Base-by-base conservation (phyloP, 1,140 invertebrate genomes). In the Drosophila nigromelanica region DNA sequence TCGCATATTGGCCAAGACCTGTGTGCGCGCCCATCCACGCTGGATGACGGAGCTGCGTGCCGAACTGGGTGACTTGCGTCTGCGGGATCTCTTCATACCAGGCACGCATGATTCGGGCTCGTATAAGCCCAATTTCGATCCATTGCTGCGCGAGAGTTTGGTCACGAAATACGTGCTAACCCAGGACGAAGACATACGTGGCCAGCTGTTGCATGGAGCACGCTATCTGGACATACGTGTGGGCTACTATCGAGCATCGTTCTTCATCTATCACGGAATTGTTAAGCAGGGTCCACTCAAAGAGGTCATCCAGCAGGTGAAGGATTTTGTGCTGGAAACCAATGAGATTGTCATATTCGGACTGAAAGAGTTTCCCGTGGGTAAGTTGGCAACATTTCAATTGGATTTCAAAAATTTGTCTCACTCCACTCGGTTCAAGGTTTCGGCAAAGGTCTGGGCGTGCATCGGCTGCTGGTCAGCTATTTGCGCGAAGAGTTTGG, bases 91-190 rank as follows among this genome's bases (percentile, higher is more conserved):
- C 2, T 94, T 94, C 63, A 87, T 95, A 51, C 94, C 94, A 0
- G 95, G 95, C 10, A 94, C 94, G 3, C 95, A 95, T 71, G 94
- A 95, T 70, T 94, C 95, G 2, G 94, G 94, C 10, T 92, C 94
- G 3, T 94, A 94, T 76, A 87, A 91, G 3, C 79, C 91, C n/a
- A 92, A 93, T 71, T 85, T 92, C 37, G 80, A 92, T 30, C 73
- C 86, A 0, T 45, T 79, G 12, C 55, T 70, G 1, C 73, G 72
- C 0, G 92, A 93, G 33, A 92, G 83, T 50, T 37, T 93, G 2
- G 83, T 94, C 0, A 92, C 92, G 0, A 93, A 92, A 68, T 93
- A 93, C 33, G 90, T 93, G 3, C 91, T 94, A 1, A 93, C 93
- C 5, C 93, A 95, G 91, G 94, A 95, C 66, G 93, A 94, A 59